These are phyloP conservation scores for Xerus rutilus DNA, from an alignment of 2,797 vertebrate genomes.

Conservation along the genomic window DNA sequence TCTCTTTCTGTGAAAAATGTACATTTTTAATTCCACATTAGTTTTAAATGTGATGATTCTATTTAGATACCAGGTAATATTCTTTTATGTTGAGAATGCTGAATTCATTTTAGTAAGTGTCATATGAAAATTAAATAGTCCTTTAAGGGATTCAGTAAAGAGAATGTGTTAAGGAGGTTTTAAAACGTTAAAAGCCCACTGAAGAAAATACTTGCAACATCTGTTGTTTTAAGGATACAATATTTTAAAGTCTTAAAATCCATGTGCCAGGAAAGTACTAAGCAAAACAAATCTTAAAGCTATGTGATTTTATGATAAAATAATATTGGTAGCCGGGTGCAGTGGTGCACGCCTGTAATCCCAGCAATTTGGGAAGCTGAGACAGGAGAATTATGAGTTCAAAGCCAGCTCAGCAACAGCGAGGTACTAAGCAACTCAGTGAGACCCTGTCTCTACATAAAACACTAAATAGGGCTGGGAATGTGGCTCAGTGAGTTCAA, in stretches of 20 bases:
- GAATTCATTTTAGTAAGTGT: background rate
- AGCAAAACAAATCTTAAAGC: background rate
- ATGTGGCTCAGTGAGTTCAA: no score
- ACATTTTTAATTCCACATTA: background rate
- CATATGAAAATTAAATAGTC: background rate
- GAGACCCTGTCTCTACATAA: no score
- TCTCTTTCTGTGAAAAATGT: background rate
- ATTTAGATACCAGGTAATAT: background rate
- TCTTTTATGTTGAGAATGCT: background rate
- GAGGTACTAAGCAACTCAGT: no score
- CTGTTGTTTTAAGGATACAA: background rate
- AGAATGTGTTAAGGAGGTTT: background rate
- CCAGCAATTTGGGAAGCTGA: no score
- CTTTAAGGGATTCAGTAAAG: constrained; percentile 15
- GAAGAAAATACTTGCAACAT: constrained; percentile 11
- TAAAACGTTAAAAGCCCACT: constrained; percentile 1
- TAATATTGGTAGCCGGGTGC: background rate
- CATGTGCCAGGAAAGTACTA: background rate
- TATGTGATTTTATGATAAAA: background rate
- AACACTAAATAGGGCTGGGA: no score
- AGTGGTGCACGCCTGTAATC: no score
- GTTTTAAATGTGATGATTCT: constrained; percentile 4
- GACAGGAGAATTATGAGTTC: no score
- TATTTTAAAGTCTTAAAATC: constrained; percentile 41
- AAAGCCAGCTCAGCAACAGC: no score